phyloP scores from a whole-genome alignment of 2,797 vertebrate species.

The Urocyon cinereoargenteus region DNA sequence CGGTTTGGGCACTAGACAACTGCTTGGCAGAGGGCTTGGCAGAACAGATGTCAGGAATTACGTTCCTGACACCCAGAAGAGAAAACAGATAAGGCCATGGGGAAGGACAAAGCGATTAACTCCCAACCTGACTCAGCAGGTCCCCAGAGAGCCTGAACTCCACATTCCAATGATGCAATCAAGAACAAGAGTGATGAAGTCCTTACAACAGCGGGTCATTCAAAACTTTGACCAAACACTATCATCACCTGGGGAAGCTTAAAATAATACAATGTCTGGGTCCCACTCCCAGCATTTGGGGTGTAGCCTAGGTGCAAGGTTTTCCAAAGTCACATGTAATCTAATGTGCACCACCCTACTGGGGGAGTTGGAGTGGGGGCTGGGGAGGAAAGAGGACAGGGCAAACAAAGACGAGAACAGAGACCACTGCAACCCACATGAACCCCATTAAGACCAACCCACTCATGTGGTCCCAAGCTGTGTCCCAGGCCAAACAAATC shows the following conservation, averaged over 20 bases:
- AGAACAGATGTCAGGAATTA: slow-evolving; percentile 36
- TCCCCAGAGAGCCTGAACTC: neutral
- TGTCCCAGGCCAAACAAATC: slow-evolving; percentile 43
- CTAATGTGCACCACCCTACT: neutral
- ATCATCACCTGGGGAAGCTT: neutral
- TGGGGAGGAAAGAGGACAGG: neutral
- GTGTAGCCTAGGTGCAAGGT: neutral
- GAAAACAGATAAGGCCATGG: slow-evolving; percentile 4
- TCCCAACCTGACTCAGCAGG: neutral
- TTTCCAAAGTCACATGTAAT: neutral
- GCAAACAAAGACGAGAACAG: slow-evolving; percentile 52
- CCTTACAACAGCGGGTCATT: neutral
- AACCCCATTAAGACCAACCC: slow-evolving; percentile 44
- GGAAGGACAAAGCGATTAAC: neutral
- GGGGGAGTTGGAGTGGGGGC: neutral
- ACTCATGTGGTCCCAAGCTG: slow-evolving; percentile 72
- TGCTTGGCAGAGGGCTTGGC: slow-evolving; percentile 15
- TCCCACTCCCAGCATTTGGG: neutral
- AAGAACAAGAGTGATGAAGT: neutral
- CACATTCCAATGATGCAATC: neutral
- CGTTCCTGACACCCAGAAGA: neutral
- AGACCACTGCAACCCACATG: neutral
- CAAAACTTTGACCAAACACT: neutral
- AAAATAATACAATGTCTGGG: neutral
- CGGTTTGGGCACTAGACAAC: neutral